Base-by-base conservation (phyloP, 1,140 invertebrate genomes). In the Cheumatopsyche charites region DNA sequence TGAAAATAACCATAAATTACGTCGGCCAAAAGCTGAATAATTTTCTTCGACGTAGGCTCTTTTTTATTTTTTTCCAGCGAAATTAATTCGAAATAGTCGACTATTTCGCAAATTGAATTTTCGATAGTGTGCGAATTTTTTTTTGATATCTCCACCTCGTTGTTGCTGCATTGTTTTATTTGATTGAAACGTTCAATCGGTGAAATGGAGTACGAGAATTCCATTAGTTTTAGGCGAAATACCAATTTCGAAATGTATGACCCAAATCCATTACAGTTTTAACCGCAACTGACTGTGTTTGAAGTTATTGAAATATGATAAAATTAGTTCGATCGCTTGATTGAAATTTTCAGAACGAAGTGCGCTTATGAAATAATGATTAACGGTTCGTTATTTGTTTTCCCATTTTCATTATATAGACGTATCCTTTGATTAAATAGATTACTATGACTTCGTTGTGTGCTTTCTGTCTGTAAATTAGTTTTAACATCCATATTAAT, bases 1-100 rank as follows among this genome's bases (percentile, higher is more conserved):
- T 58, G 55, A 58, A 58, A 58, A 58, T 58, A 58, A 58, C 55
- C 55, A 58, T 58, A 58, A 58, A 58, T 58, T 25, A 25, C 21
- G 21, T 19, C 2, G 21, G 21, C 55, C 12, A 52, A 52, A 52
- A 17, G 47, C 47, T 52, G 55, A 58, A 58, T 58, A 58, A 58
- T 58, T 58, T 58, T 58, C 23, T 7, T 19, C 55, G 2, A 58
- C 55, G 17, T 52, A 36, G 9, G 15, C 7, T 13, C 7, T 17
- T 52, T 52, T 17, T 52, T 52, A 7, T 52, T 11, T 52, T 52
- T 36, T 36, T 36, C 9, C 29, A 9, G 9, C 9, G 29, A 36
- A 36, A 36, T 36, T 36, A 36, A 36, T 36, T 36, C 29, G 29
- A 36, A 36, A 36, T 36, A 36, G 29, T 36, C 29, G 29, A 9